A percentile compares a stretch with the other conserved stretches of the same genome.
Conservation (phyloP, 2,113 vertebrate genomes). For the Asarcornis scutulata region DNA sequence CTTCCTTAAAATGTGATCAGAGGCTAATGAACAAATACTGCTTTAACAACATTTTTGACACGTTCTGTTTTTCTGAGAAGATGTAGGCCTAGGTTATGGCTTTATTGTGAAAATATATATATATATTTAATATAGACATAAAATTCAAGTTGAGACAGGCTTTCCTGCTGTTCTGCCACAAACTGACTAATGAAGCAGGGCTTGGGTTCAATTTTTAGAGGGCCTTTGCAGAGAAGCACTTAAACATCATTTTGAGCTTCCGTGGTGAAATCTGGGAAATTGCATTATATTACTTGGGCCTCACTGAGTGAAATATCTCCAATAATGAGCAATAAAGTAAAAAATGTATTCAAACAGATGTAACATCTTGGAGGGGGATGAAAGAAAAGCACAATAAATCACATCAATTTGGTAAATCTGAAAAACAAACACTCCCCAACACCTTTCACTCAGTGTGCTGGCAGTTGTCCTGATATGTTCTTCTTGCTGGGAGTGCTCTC, state of each 20-base stretch:
- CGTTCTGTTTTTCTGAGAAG: background rate
- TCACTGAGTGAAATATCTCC: constrained; percentile 39
- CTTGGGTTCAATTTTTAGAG: background rate
- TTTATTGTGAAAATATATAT: background rate
- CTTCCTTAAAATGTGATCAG: background rate
- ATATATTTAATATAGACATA: background rate
- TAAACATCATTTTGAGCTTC: constrained; percentile 19
- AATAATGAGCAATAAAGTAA: constrained; percentile 23
- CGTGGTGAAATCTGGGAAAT: constrained; percentile 22
- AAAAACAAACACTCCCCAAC: background rate
- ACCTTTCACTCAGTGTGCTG: background rate
- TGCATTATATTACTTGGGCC: background rate
- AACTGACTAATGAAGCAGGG: background rate
- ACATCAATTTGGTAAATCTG: constrained; percentile 1
- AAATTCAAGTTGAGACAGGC: background rate
- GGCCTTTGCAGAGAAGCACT: background rate
- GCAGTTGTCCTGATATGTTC: background rate
- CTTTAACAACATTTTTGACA: background rate
- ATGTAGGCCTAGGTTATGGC: background rate
- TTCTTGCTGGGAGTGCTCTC: background rate
- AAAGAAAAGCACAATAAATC: constrained; percentile 34
- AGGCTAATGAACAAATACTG: background rate
- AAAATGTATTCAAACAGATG: constrained; percentile 10
- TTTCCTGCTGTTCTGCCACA: background rate
- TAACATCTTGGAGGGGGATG: background rate